These are phyloP conservation scores for Chamaetylas fuelleborni DNA, from an alignment of 2,113 vertebrate species.

Conservation along the genomic window DNA sequence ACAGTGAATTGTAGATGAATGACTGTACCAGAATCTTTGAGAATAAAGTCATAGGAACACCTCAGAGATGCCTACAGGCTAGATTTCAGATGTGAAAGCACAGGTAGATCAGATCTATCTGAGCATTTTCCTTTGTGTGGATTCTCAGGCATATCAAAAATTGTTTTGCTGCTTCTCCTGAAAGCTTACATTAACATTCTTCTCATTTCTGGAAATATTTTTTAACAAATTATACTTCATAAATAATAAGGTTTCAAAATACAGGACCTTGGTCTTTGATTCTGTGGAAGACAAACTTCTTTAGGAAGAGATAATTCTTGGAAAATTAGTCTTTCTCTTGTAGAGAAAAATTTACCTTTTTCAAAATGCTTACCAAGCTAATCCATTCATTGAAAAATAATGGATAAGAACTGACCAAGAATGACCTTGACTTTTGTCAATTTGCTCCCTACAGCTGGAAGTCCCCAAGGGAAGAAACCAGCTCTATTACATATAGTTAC, in stretches of 20 bases:
- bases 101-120: neutral
- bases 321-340: neutral
- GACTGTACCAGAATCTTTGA: neutral
- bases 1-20: neutral
- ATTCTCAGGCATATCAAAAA: neutral
- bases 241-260: neutral
- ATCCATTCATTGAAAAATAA: neutral
- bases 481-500: neutral
- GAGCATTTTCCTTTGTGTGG: neutral
- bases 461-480: neutral
- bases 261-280: neutral
- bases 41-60: neutral
- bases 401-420: rapidly evolving
- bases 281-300: neutral
- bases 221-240: neutral
- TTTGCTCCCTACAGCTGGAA: neutral
- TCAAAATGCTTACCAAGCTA: neutral
- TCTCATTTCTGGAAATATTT: neutral
- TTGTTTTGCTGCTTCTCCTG: neutral
- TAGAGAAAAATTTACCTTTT: neutral
- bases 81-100: neutral
- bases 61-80: neutral
- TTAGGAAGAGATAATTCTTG: neutral
- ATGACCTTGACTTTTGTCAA: neutral
- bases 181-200: neutral